Percentiles rank a stretch among this genome's conserved stretches.
Evolutionary conservation across 1,140 invertebrate species (phyloP).

Genomic region (Ladona fulva): DNA sequence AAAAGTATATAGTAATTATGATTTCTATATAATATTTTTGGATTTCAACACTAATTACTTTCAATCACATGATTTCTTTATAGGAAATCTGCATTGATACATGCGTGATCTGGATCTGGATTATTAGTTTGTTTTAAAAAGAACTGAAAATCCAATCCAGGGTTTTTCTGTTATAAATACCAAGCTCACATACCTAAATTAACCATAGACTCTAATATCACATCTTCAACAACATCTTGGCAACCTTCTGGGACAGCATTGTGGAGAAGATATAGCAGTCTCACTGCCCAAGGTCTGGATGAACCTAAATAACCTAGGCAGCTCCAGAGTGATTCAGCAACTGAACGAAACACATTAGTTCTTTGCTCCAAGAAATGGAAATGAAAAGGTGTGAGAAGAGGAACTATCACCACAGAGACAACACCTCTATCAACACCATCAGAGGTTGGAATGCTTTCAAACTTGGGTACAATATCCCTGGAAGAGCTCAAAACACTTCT

Average conservation of each 20-base stretch:
- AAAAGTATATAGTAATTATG: no score
- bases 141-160: constrained; percentile 34
- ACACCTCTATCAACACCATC: constrained; percentile 37
- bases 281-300: constrained; percentile 48
- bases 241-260: constrained; percentile 47
- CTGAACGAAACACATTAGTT: constrained; percentile 53
- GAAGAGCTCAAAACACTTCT: not conserved
- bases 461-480: not conserved
- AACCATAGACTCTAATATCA: constrained; percentile 49
- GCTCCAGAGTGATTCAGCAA: constrained; percentile 57
- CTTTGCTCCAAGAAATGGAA: constrained; percentile 51
- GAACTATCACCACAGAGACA: constrained; percentile 56
- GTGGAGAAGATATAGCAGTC: constrained; percentile 62
- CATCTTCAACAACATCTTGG: constrained; percentile 52
- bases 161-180: constrained; percentile 26
- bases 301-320: constrained; percentile 49
- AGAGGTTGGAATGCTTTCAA: not conserved
- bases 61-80: no score
- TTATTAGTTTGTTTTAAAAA: no score
- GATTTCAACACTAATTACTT: no score
- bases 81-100: no score
- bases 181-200: constrained; percentile 24
- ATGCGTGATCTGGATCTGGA: no score
- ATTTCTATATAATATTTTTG: no score
- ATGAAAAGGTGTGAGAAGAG: constrained; percentile 53